Evolutionary conservation across 2,888 invertebrate species (phyloP), one percentile per base, ranked within the genome.

Genomic region (Amblyteles armatorius): DNA sequence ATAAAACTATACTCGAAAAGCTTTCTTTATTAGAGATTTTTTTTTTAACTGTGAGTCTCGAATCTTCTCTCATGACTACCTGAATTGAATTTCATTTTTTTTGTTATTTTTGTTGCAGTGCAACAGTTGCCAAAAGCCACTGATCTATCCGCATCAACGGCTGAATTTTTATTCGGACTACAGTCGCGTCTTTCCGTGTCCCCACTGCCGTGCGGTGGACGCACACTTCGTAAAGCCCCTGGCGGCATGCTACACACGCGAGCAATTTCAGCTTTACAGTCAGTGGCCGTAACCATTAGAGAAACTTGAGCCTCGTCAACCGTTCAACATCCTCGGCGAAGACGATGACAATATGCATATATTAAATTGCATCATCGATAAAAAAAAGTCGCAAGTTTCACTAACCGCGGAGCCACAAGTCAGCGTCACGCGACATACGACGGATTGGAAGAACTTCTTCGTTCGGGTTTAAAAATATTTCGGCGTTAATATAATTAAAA

Each of bases 201-300:
- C 98, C 52, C 97, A 97, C 94, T 99, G 99, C 95, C 96, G 97
- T 91, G 96, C 96, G 77, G 95, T 97, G 91, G 99, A 99, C 95
- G 97, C 97, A 80, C 99, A 99, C 95, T 99, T 99, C 95, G 98
- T 99, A 90, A 98, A 98, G 95, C 97, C 98, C 77, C 95, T 99
- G 92, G 95, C 96, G 87, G 96, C 96, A 94, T 97, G 97, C 95
- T 98, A 97, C 95, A 96, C 97, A 91, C 96, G 97, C 94, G 96
- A 96, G 95, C 95, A 95, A 78, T 95, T 95, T 92, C 95, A 96
- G 94, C 95, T 96, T 89, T 95, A 95, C 94, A 96, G 96, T 94
- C 95, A 96, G 96, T 97, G 97, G 97, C 97, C 97, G 97, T 98
- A 97, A 97, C 97, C 91, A 92, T 90, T 92, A 91, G 92, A 88